Conservation (phyloP, 2,113 vertebrate species). For the Hydrolagus affinis region DNA sequence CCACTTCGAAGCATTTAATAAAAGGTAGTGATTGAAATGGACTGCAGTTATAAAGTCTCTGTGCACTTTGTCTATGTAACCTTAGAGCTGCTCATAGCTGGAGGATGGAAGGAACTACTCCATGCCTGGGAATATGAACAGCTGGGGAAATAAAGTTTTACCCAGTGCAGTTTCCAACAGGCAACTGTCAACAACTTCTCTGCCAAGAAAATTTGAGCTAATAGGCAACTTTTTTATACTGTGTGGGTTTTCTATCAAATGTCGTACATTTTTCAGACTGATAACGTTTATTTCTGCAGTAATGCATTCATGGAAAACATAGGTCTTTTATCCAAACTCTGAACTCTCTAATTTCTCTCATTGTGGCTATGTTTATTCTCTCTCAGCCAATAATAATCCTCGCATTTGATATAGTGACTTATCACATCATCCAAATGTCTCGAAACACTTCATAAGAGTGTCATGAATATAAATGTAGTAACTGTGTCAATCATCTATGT, state of each 20-base stretch:
- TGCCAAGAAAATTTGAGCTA: conserved; percentile 37
- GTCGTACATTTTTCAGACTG: background rate
- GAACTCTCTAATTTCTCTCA: too few relatives aligned
- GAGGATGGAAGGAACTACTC: background rate
- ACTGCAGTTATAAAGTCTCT: background rate
- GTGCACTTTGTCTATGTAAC: background rate
- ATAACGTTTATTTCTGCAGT: background rate
- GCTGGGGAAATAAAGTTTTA: conserved; percentile 52
- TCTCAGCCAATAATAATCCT: too few relatives aligned
- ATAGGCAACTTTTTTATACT: background rate
- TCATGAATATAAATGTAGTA: too few relatives aligned
- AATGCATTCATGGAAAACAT: too few relatives aligned
- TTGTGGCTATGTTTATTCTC: too few relatives aligned
- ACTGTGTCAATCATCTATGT: too few relatives aligned
- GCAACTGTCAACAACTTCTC: conserved; percentile 44
- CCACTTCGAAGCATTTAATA: background rate
- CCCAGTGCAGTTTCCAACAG: conserved; percentile 47
- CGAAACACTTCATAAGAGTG: too few relatives aligned
- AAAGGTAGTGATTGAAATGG: background rate
- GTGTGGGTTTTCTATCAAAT: background rate
- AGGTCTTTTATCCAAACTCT: too few relatives aligned
- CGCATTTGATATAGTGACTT: too few relatives aligned
- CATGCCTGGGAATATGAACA: conserved; percentile 43
- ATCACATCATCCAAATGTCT: too few relatives aligned
- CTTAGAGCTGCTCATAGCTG: background rate